Conservation (phyloP, 2,888 invertebrate genomes). For the Eurytoma californica region DNA sequence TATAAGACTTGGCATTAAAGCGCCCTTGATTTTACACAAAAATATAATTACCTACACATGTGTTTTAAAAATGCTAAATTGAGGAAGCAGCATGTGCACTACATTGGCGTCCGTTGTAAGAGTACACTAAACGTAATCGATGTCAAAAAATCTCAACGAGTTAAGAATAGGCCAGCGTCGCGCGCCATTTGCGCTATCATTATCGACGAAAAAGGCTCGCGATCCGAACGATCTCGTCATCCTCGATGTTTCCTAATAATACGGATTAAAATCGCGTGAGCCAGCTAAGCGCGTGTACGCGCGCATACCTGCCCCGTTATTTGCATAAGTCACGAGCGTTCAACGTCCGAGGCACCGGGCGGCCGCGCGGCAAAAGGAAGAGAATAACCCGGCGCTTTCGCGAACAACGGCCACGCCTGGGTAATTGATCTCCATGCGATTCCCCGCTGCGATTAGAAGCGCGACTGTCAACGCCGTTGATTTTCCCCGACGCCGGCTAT, state of each 20-base stretch:
- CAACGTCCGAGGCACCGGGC: slow-evolving; percentile 5
- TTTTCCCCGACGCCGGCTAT: slow-evolving; percentile 1
- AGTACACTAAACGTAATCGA: background rate
- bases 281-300: background rate
- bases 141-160: background rate
- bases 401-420: slow-evolving; percentile 14
- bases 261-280: slow-evolving; percentile 5
- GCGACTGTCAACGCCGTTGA: slow-evolving; percentile 6
- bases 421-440: slow-evolving; percentile 40
- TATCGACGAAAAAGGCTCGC: background rate
- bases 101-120: too few species aligned
- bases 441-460: slow-evolving; percentile 26
- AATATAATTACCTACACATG: too few species aligned
- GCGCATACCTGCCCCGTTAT: slow-evolving; percentile 28
- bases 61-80: too few species aligned
- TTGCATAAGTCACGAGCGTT: slow-evolving; percentile 40
- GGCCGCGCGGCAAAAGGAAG: background rate
- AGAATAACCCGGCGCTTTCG: slow-evolving; percentile 14
- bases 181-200: background rate
- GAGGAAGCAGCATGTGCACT: too few species aligned
- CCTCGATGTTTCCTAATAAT: slow-evolving; percentile 30
- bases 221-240: slow-evolving; percentile 11
- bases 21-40: too few species aligned
- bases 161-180: background rate
- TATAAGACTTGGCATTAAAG: too few species aligned